A percentile compares a stretch with the other conserved stretches of the same genome.
These are phyloP conservation scores for Chesias legatella DNA, from an alignment of 2,888 invertebrate species.

Conservation along the genomic window DNA sequence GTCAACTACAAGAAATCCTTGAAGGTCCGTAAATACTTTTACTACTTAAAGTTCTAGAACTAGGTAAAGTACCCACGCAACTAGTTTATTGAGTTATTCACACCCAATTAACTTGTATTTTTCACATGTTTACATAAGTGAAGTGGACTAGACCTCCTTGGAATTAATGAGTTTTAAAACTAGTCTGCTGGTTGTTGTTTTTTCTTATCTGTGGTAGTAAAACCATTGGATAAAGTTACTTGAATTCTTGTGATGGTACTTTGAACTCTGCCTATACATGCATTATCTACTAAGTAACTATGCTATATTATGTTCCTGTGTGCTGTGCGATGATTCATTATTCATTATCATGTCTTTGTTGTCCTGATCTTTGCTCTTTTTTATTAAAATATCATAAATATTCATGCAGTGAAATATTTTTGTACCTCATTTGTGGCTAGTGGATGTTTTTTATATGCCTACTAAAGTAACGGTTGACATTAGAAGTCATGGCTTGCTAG, in stretches of 20 bases:
- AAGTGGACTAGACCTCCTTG: constrained; percentile 2
- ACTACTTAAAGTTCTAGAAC: constrained; percentile 1
- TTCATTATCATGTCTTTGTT: too few species aligned
- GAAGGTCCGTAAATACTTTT: constrained; percentile 71
- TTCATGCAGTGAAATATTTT: too few species aligned
- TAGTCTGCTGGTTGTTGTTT: too few species aligned
- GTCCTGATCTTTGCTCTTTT: background rate
- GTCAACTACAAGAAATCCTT: constrained; percentile 79
- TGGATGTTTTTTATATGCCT: too few species aligned
- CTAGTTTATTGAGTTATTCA: background rate
- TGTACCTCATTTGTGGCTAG: too few species aligned
- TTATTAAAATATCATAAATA: background rate
- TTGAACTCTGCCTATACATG: constrained; percentile 11
- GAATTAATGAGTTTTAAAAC: background rate
- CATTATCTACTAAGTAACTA: constrained; percentile 7
- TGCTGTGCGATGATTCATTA: too few species aligned
- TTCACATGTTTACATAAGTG: background rate
- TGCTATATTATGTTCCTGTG: background rate
- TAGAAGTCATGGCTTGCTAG: too few species aligned
- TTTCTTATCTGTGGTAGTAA: too few species aligned
- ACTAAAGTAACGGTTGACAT: too few species aligned
- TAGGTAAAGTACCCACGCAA: background rate
- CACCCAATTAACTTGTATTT: background rate
- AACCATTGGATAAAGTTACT: too few species aligned
- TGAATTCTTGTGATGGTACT: constrained; percentile 1